Conservation (phyloP, 2,888 invertebrate genomes). For the Tetranychus piercei region DNA sequence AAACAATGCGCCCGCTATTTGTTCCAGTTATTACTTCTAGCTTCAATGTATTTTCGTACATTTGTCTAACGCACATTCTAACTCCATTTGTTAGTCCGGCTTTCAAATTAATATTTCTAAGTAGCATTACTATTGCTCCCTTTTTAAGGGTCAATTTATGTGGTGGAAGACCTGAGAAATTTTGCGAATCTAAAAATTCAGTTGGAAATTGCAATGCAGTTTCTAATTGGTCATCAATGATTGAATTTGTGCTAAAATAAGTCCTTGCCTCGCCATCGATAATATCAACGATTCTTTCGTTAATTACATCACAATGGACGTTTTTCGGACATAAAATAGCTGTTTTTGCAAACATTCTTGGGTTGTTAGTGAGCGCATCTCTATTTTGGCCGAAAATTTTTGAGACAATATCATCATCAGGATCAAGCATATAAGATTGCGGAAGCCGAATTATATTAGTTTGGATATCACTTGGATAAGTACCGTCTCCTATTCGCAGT, state of each 20-base stretch:
- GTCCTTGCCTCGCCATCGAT: conserved; percentile 11
- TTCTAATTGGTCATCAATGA: not conserved
- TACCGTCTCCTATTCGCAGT: conserved; percentile 14
- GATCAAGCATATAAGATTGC: no score
- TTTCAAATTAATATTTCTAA: conserved; percentile 19
- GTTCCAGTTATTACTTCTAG: not conserved
- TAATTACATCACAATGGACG: conserved; percentile 11
- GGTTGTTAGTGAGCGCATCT: not conserved
- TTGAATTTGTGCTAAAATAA: conserved; percentile 13
- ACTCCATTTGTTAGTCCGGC: conserved; percentile 20
- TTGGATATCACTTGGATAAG: not conserved
- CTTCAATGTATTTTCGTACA: not conserved
- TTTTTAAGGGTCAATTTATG: not conserved
- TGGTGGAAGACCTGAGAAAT: not conserved
- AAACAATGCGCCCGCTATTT: not conserved
- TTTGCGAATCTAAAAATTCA: not conserved
- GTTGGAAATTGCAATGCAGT: conserved; percentile 14
- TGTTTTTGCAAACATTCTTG: not conserved
- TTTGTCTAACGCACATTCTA: not conserved
- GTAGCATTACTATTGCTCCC: conserved; percentile 19
- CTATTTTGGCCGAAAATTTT: not conserved
- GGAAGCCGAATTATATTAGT: no score
- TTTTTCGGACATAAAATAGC: conserved; percentile 17
- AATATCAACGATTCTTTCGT: conserved; percentile 13
- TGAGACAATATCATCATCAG: no score